Base-by-base conservation (phyloP, 2,113 vertebrate species). In the Cettia cetti region DNA sequence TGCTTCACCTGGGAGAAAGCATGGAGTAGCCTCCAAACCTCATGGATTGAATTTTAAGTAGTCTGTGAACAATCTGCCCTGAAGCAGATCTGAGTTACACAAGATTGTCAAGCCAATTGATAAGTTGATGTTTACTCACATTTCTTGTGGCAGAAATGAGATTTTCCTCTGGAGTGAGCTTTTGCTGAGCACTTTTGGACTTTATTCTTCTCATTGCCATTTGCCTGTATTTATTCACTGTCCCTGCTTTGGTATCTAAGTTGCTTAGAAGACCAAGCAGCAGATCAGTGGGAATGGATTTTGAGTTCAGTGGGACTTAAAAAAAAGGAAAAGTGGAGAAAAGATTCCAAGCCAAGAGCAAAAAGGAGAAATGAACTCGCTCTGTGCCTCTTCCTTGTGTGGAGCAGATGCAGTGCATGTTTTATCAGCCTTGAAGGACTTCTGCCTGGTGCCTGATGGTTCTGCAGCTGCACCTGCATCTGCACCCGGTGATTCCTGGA, bases 401-500 rank as follows among this genome's bases (percentile, higher is more conserved):
- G 64, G 64, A 97, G 63, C 93, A 94, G 95, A 89, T 96, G 95
- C 78, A 80, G 39, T 7, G 49, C 39, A 15, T 88, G 82, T 63
- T 96, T 96, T 80, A 96, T 71, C 84, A 94, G 90, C 90, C 94
- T 49, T 86, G 68, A 24, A 96, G 92, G 93, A 60, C 90, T 88
- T 49, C 21, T 77, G 50, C 9, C 9, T 85, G 65, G 68, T 86
- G 82, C 91, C 87, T 95, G 92, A n/a, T 66, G 93, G 60, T 47
- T 84, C 56, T 63, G 60, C 90, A 83, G 64, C 94, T 96, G 94
- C 94, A 97, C 54, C 90, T 91, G 91, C 90, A 91, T n/a, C 93
- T 95, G 85, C 9, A 91, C 35, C 49, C 28, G 7, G 17, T 5
- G 50, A 13, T 54, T 93, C 69, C 87, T 80, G 82, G 33, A 40